A percentile compares a stretch with the other conserved stretches of the same genome.
Conservation (phyloP, 2,113 vertebrate species). For the Corapipo altera region DNA sequence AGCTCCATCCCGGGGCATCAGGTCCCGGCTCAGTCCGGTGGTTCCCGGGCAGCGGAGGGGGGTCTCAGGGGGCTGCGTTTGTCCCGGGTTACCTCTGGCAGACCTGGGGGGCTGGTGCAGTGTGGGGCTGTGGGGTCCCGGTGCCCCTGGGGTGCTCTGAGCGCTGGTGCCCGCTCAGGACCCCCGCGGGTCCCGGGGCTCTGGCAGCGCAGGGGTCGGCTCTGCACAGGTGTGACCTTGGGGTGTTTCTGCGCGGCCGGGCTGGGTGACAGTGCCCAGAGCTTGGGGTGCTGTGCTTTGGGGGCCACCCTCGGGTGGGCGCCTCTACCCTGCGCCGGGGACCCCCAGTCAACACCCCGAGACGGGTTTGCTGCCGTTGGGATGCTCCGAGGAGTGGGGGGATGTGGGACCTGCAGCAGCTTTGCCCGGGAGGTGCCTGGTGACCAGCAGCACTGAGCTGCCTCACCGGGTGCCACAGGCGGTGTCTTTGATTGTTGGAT, state of each 20-base stretch:
- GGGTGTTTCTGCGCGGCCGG: neutral
- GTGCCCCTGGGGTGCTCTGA: neutral
- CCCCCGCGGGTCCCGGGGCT: neutral
- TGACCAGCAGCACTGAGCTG: neutral
- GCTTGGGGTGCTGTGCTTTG: neutral
- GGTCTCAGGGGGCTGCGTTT: neutral
- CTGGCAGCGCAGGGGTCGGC: neutral
- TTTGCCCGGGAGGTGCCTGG: neutral
- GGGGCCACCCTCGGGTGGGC: neutral
- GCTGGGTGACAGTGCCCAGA: neutral
- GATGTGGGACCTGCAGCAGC: neutral
- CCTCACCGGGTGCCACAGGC: neutral
- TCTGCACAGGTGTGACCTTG: neutral
- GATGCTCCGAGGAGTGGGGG: neutral
- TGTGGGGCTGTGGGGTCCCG: no score
- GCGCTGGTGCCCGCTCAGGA: neutral
- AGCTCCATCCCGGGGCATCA: neutral
- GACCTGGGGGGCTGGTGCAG: neutral
- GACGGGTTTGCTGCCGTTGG: fast-evolving
- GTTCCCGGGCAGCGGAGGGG: neutral
- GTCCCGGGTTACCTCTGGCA: neutral
- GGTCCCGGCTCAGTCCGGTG: neutral
- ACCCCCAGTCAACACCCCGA: neutral
- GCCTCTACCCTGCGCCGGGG: neutral
- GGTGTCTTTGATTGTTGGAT: neutral